Base-by-base conservation (phyloP, 2,113 vertebrate genomes). In the Charina bottae region DNA sequence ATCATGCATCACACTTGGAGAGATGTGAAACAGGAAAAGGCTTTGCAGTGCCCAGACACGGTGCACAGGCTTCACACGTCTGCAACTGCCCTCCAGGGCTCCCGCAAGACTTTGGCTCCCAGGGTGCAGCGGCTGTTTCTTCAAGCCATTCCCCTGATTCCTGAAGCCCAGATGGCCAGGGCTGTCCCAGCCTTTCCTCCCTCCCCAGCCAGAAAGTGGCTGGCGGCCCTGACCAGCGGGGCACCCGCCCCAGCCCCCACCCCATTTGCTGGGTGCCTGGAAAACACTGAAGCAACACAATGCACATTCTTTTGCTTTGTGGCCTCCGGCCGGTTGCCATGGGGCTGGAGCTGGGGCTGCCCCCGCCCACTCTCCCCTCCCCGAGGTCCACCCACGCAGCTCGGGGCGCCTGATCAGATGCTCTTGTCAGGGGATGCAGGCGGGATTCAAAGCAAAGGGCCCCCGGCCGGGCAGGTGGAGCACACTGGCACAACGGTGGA, bases 271-370 rank as follows among this genome's bases (percentile, higher is more conserved):
- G 72, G 33, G 72, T 78, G 84, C 28, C 28, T 10, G 85, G 64
- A 84, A 96, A 96, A 95, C 46, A 94, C 96, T 96, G 96, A 97
- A 94, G 94, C 92, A 28, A 95, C 96, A 97, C 95, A 96, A 96
- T 96, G 96, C 96, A 93, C 94, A 96, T 96, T 95, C 95, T 95
- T 95, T 93, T 0, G 91, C 95, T 96, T 94, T 95, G 94, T 93
- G 95, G 96, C 94, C 85, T 58, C 94, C 1, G 85, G 87, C 1
- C 91, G 60, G 97, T 97, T 96, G 92, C 95, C 96, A 97, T 97
- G 97, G 96, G 95, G 94, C 94, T 21, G 12, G 60, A 54, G 90
- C 96, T 94, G 96, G 94, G 97, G 96, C 94, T 94, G 95, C 37
- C 21, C 17, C 72, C 33, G 33, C 17, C 49, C 49, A 49, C 49